phyloP scores from a whole-genome alignment of 1,140 invertebrate genomes.

The Achatina immaculata region DNA sequence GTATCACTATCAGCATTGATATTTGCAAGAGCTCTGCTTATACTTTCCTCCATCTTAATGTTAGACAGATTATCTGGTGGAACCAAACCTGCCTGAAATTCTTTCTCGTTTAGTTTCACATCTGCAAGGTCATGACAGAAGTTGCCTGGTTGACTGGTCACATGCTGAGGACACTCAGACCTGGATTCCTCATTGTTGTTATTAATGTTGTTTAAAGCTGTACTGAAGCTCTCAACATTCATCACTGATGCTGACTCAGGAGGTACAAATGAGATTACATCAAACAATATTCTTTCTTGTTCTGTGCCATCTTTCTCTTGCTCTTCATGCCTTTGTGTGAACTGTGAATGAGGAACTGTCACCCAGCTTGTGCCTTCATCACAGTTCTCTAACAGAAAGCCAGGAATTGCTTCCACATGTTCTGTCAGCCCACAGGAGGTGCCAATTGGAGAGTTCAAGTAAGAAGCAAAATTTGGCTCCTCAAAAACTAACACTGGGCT shows the following conservation, averaged over 20 bases:
- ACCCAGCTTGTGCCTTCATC: not conserved
- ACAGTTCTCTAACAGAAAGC: not conserved
- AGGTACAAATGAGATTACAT: not conserved
- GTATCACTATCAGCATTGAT: constrained; percentile 11
- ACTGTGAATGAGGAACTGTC: not conserved
- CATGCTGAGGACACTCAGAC: not conserved
- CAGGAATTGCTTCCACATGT: not conserved
- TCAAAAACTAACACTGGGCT: constrained; percentile 5
- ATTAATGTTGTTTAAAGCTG: not conserved
- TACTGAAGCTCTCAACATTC: not conserved
- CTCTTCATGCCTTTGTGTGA: not conserved
- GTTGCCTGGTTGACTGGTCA: not conserved
- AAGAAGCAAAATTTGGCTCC: not conserved
- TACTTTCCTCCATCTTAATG: not conserved
- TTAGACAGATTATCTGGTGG: not conserved
- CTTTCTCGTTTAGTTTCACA: not conserved
- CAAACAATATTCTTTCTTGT: not conserved
- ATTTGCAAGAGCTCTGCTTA: not conserved
- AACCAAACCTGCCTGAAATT: not conserved
- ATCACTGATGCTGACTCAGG: not conserved
- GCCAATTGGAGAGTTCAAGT: not conserved
- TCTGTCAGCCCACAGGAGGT: not conserved
- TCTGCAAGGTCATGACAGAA: not conserved
- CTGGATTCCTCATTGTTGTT: not conserved
- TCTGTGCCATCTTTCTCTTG: not conserved